These are phyloP conservation scores for Tringa solitaria DNA, from an alignment of 2,113 vertebrate species.

Conservation along the genomic window DNA sequence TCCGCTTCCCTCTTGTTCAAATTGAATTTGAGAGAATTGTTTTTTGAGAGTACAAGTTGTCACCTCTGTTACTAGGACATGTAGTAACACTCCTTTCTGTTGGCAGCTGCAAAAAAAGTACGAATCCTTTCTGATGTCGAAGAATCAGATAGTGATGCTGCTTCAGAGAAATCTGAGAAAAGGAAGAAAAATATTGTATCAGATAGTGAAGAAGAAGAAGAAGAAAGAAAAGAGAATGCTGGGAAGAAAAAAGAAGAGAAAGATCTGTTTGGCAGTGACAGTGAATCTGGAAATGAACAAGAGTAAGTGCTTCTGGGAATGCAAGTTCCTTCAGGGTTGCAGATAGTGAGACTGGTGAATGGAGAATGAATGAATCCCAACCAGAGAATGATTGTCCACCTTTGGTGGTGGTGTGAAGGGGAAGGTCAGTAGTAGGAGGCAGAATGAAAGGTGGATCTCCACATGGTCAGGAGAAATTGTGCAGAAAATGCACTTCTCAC, in stretches of 20 bases:
- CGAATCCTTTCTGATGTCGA: slow-evolving; percentile 88
- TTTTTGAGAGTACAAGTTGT: neutral
- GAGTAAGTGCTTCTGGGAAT: slow-evolving; percentile 82
- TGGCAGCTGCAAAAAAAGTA: slow-evolving; percentile 83
- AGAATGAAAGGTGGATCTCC: neutral
- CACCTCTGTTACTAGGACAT: neutral
- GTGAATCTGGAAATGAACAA: slow-evolving; percentile 92
- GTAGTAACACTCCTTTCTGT: slow-evolving; percentile 15
- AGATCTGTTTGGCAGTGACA: slow-evolving; percentile 94
- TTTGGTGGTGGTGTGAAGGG: neutral
- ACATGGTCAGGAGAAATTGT: neutral
- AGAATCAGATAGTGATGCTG: slow-evolving; percentile 85
- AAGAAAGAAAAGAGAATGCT: slow-evolving; percentile 67
- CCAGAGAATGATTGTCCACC: neutral
- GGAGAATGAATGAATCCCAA: neutral
- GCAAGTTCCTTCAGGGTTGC: neutral
- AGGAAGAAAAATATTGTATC: slow-evolving; percentile 80
- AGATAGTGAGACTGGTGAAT: neutral
- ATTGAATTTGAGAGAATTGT: neutral
- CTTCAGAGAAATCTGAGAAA: slow-evolving; percentile 73
- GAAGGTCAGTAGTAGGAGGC: neutral
- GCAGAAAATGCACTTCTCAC: neutral
- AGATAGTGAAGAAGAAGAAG: slow-evolving; percentile 87
- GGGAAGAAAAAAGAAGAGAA: slow-evolving; percentile 85
- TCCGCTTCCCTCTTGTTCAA: neutral